Evolutionary conservation across 2,113 vertebrate genomes (phyloP).

Genomic region (Leptosomus discolor): DNA sequence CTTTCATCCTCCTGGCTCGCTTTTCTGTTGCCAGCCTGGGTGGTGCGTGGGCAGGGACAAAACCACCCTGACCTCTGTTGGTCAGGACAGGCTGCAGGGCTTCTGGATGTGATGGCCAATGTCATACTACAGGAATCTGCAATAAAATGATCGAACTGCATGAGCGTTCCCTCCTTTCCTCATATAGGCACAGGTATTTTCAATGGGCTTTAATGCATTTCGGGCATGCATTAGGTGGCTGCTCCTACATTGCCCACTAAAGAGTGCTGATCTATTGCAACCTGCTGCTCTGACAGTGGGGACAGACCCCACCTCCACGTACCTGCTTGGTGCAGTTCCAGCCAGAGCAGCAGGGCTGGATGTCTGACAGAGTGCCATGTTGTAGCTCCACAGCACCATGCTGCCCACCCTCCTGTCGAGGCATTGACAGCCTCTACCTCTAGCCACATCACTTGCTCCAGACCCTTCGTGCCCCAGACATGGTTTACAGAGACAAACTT

Average conservation of each 20-base stretch:
- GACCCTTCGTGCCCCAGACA: fast-evolving
- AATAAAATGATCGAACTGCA: fast-evolving
- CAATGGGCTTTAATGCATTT: neutral
- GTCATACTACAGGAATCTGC: neutral
- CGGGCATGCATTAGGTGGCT: neutral
- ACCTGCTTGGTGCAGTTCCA: neutral
- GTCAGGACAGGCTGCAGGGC: neutral
- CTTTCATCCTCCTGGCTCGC: neutral
- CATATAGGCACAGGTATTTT: neutral
- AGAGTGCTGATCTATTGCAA: neutral
- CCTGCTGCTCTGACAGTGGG: neutral
- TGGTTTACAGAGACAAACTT: neutral
- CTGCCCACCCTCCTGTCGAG: neutral
- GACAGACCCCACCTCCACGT: neutral
- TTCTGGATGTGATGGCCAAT: neutral
- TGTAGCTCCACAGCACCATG: neutral
- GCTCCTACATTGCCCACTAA: neutral
- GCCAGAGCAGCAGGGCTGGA: neutral
- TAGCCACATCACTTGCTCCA: neutral
- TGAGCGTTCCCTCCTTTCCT: neutral
- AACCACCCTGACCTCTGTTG: neutral
- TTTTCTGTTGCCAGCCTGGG: neutral
- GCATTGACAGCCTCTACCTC: neutral
- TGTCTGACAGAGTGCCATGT: neutral
- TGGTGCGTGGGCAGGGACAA: neutral